Base-by-base conservation (phyloP, 2,113 vertebrate species). In the Tricholaema leucomelas region DNA sequence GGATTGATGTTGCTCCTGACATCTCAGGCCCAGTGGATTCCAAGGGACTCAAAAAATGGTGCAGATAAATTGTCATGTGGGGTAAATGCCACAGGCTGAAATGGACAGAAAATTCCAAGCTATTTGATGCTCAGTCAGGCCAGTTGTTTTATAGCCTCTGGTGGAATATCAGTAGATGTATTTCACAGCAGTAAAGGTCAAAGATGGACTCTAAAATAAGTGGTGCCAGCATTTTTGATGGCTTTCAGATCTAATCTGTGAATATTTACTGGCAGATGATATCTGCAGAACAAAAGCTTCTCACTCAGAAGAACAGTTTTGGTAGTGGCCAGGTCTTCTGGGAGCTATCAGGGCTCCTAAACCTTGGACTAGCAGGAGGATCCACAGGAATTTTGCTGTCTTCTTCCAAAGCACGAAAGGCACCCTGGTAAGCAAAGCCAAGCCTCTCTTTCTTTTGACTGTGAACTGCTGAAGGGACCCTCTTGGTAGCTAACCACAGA, bases 61-160 rank as follows among this genome's bases (percentile, higher is more conserved):
- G 72, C 61, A 67, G 60, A 87, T 69, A 74, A 92, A 94, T 87
- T 81, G 79, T 27, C 28, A 0, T 85, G 80, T 89, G 56, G 54
- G 38, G 76, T 92, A 84, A 91, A 82, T 95, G 88, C 67, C 52
- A 61, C 81, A 17, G 12, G 70, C 48, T 74, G 84, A 92, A 93
- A 94, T 77, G 67, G 48, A 40, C 25, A 93, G 88, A 96, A 93
- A 91, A 91, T 85, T 85, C 69, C 48, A 92, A 92, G 72, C 79
- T 92, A 85, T 92, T 93, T 85, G 88, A 72, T 94, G 56, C 60
- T 63, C 69, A 91, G 67, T 92, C 79, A 92, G 58, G 81, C 72
- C 87, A 95, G 91, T 94, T 92, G 91, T 96, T 95, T 96, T 93
- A 96, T 91, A 83, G 89, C 69, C 94, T 94, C 94, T 91, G 81